phyloP scores from a whole-genome alignment of 2,797 vertebrate species.

The Cercopithecus hamlyni region DNA sequence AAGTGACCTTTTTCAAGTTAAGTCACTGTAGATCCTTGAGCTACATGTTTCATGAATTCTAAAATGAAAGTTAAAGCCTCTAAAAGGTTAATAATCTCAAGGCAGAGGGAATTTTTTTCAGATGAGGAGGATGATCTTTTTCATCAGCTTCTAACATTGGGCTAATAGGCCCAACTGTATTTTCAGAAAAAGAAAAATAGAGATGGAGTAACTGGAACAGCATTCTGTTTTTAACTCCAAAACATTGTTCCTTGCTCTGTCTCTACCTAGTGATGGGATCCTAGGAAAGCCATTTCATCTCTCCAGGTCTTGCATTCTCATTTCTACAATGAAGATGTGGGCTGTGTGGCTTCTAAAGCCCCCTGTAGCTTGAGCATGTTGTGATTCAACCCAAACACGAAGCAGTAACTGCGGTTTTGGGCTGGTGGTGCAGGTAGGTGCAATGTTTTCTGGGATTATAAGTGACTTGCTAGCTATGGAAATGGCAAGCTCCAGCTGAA shows the following conservation, averaged over 20 bases:
- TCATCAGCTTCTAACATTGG: background rate
- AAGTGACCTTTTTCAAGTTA: conserved; percentile 44
- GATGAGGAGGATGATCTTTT: background rate
- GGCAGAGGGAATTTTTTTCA: background rate
- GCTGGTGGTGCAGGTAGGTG: background rate
- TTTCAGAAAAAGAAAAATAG: background rate
- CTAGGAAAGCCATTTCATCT: background rate
- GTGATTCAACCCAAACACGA: background rate
- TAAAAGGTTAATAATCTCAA: conserved; percentile 49
- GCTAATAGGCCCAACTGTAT: background rate
- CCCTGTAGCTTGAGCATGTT: background rate
- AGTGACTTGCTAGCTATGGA: background rate
- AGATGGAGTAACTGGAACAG: background rate
- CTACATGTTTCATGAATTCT: conserved; percentile 30
- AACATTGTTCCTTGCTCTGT: background rate
- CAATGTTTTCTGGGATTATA: background rate
- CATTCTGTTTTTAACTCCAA: background rate
- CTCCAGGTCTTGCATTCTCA: background rate
- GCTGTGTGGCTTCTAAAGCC: background rate
- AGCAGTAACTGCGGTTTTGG: background rate
- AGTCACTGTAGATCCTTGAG: conserved; percentile 1
- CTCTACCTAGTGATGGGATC: background rate
- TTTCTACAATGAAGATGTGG: background rate
- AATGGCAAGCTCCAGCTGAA: background rate
- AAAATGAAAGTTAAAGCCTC: conserved; percentile 21